Percentiles rank a stretch among this genome's conserved stretches.
Evolutionary conservation across 2,888 invertebrate species (phyloP).

Genomic region (Anthophora plumipes): DNA sequence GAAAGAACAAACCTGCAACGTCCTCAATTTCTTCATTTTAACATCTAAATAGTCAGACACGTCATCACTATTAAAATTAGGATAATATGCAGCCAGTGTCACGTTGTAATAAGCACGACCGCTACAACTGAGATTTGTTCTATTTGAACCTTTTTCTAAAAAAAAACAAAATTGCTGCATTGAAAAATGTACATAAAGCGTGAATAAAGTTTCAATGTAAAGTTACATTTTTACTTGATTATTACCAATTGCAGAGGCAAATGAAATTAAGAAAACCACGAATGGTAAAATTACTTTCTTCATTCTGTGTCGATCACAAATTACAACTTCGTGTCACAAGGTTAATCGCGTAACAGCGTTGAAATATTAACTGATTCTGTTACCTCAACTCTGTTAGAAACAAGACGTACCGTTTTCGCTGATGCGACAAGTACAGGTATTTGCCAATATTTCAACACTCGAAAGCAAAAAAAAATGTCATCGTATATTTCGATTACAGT

Average conservation of each 20-base stretch:
- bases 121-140: conserved; percentile 79
- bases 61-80: conserved; percentile 84
- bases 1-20: conserved; percentile 84
- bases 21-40: conserved; percentile 83
- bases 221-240: neutral
- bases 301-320: conserved; percentile 9
- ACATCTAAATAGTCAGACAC: conserved; percentile 84
- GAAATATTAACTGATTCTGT: neutral
- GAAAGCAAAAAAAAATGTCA: neutral
- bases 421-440: conserved; percentile 13
- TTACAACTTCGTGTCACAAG: neutral
- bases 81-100: conserved; percentile 85
- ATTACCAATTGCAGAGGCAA: conserved; percentile 48
- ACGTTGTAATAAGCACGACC: conserved; percentile 84
- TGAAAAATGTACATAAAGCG: too few species aligned
- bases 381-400: neutral
- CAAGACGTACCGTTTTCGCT: neutral
- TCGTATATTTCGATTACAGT: neutral
- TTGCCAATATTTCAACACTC: conserved; percentile 10
- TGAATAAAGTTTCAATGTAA: neutral
- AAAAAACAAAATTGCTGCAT: neutral
- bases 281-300: neutral
- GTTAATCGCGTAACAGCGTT: neutral
- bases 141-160: conserved; percentile 60
- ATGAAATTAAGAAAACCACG: neutral